Percentiles rank a stretch among this genome's conserved stretches.
Conservation (phyloP, 1,140 invertebrate genomes). For the Euschistus heros region DNA sequence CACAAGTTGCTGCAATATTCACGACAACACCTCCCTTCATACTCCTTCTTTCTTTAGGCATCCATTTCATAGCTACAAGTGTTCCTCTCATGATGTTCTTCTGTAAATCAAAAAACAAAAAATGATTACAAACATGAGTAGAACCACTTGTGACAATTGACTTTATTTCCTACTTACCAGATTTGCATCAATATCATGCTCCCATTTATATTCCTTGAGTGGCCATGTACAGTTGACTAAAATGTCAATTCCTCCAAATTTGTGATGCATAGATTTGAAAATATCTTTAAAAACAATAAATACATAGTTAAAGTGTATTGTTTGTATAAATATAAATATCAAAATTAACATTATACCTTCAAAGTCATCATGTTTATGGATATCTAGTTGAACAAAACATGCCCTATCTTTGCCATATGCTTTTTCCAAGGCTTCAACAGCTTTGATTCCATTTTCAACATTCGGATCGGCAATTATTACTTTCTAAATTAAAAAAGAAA, state of each 20-base stretch:
- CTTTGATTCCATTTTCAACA: constrained; percentile 21
- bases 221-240: constrained; percentile 61
- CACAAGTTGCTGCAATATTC: not conserved
- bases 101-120: not conserved
- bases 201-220: constrained; percentile 61
- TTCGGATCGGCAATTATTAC: constrained; percentile 24
- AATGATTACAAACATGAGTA: no score
- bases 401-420: constrained; percentile 22
- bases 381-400: constrained; percentile 24
- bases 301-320: not conserved
- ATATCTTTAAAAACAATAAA: not conserved
- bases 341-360: constrained; percentile 19
- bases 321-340: not conserved
- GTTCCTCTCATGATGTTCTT: constrained; percentile 1
- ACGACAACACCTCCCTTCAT: constrained; percentile 17
- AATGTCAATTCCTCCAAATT: constrained; percentile 57
- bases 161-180: constrained; percentile 38
- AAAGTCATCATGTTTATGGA: constrained; percentile 22
- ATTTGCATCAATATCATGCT: constrained; percentile 61
- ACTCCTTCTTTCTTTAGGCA: not conserved
- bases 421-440: constrained; percentile 20
- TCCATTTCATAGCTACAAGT: not conserved
- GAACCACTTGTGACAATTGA: no score
- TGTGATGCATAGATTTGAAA: constrained; percentile 33
- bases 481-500: constrained; percentile 9